phyloP scores from a whole-genome alignment of 2,797 vertebrate species.

The Lepilemur ruficaudatus region DNA sequence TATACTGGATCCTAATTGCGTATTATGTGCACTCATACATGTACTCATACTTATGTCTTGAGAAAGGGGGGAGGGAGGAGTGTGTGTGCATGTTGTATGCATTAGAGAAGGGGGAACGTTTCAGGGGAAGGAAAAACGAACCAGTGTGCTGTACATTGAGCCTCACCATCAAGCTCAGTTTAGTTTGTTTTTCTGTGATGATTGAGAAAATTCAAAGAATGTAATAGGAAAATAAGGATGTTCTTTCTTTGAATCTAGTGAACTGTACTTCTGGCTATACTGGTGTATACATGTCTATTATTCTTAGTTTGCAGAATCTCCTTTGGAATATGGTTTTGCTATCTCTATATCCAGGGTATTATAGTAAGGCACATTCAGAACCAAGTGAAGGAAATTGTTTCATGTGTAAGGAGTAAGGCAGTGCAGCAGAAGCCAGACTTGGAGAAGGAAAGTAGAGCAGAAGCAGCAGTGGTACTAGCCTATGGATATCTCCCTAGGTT shows the following conservation, averaged over 20 bases:
- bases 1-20: not conserved
- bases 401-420: not conserved
- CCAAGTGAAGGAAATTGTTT: slow-evolving; percentile 14
- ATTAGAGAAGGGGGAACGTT: not conserved
- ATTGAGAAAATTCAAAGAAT: not conserved
- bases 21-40: not conserved
- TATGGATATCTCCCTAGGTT: not conserved
- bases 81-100: not conserved
- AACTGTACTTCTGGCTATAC: not conserved
- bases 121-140: not conserved
- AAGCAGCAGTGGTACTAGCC: not conserved
- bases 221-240: not conserved
- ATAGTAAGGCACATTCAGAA: not conserved
- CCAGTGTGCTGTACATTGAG: not conserved
- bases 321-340: slow-evolving; percentile 14
- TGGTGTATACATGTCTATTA: not conserved
- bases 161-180: not conserved
- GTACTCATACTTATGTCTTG: not conserved
- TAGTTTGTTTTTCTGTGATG: not conserved
- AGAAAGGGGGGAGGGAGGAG: not conserved
- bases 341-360: not conserved
- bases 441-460: not conserved
- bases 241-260: slow-evolving; percentile 9
- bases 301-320: not conserved
- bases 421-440: not conserved